Base-by-base conservation (phyloP, 2,888 invertebrate genomes). In the Hemistola chrysoprasaria region DNA sequence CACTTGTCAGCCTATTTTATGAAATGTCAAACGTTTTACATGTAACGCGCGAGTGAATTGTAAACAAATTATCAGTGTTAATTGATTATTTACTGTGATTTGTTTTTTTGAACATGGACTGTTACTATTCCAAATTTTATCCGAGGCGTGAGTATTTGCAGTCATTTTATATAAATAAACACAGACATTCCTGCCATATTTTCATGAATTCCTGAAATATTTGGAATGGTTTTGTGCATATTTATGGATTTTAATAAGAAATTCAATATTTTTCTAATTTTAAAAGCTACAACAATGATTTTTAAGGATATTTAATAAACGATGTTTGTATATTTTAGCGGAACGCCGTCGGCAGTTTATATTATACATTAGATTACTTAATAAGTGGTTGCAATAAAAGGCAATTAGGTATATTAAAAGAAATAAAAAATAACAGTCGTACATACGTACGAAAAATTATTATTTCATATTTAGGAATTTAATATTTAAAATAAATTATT, bases 111-210 rank as follows among this genome's bases (percentile, higher is more conserved):
- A 50, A 43, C 64, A 89, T 90, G 90, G 90, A 90, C 90, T 90
- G 90, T 83, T 90, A 88, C 80, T 90, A 87, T 70, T 84, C 90
- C 35, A 90, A 88, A 71, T 88, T 87, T 86, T 89, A 88, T 65
- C 85, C 88, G 53, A 87, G 89, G 80, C 87, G 90, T 90, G 78
- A 90, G 90, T 90, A 85, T 75, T 77, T 72, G 66, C 69, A 70
- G 60, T 54, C 65, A 67, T 61, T 70, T 66, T 65, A 62, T 65
- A 64, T 76, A 77, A 76, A 81, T 74, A 85, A 84, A 85, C 81
- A 86, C 79, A 73, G 75, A 78, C 80, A 85, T 85, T 78, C 83
- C 65, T 70, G 26, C 61, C 75, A 83, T 86, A 72, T 62, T 80
- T 81, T 63, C 46, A 56, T 51, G 56, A 73, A 83, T 85, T 69